Conservation (phyloP, 2,888 invertebrate genomes). For the Plebejus anna region DNA sequence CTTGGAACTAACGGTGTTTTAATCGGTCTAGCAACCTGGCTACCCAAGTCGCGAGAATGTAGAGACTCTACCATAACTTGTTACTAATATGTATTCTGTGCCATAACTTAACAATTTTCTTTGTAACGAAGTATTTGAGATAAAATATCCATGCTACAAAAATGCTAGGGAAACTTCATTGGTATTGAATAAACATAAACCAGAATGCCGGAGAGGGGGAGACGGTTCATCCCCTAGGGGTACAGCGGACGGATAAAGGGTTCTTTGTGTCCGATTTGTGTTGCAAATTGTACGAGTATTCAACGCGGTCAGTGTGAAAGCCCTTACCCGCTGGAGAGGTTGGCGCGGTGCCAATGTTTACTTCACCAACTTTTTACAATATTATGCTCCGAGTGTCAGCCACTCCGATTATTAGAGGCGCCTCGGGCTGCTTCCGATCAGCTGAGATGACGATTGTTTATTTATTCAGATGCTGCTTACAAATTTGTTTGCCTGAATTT, state of each 20-base stretch:
- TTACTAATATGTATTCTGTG: too few species aligned
- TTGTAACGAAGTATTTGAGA: background rate
- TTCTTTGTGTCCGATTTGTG: slow-evolving; percentile 17
- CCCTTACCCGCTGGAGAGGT: background rate
- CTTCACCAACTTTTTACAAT: slow-evolving; percentile 20
- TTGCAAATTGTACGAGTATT: slow-evolving; percentile 10
- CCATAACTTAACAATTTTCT: background rate
- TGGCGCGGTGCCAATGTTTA: slow-evolving; percentile 28
- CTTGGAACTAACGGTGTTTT: too few species aligned
- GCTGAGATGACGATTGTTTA: slow-evolving; percentile 4
- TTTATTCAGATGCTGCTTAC: background rate
- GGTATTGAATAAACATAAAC: background rate
- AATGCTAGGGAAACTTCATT: background rate
- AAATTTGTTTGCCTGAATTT: too few species aligned
- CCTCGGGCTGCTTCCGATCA: background rate
- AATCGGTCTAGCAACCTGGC: too few species aligned
- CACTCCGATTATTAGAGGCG: slow-evolving; percentile 25
- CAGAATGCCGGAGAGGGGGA: background rate
- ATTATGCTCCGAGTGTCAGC: background rate
- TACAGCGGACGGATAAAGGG: background rate
- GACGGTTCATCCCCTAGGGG: background rate
- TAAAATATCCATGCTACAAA: background rate
- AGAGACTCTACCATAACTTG: background rate
- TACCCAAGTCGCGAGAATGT: too few species aligned
- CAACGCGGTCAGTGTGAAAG: slow-evolving; percentile 24